Base-by-base conservation (phyloP, 2,113 vertebrate genomes). In the Boulengerochromis microlepis region DNA sequence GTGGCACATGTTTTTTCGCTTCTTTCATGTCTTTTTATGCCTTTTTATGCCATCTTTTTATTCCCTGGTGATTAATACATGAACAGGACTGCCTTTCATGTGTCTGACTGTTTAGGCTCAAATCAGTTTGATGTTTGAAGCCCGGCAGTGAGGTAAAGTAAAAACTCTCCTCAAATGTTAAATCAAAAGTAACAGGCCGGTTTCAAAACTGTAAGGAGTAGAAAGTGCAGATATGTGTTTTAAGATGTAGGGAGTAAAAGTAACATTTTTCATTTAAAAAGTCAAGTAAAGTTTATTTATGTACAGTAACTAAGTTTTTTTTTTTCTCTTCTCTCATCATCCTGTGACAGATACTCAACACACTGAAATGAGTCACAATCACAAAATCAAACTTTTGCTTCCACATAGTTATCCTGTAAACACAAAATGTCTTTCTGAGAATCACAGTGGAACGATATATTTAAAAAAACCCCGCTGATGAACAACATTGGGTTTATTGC, bases 381-480 rank as follows among this genome's bases (percentile, higher is more conserved):
- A 78, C 45, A 78, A n/a, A 12, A 50, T 29, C 26, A 78, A 47
- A 50, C 71, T 26, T 76, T 76, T 78, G 24, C 26, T 50, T 50
- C 16, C 71, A 11, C 24, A 47, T 76, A 29, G 40, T 47, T 76
- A 29, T 76, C 71, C 19, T 31, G 71, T 78, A 78, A 78, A 47
- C 24, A 78, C 1, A 13, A 50, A 78, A n/a, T 50, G 42, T 11
- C 26, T 78, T 31, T 31, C 16, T 31, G 24, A 78, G 45, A 64
- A 61, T 76, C 71, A 50, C 16, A 50, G 71, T 19, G 26, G 10
- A 78, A 78, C 19, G 10, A 78, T 31, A 12, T 78, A 35, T 66
- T 64, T 1, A 0, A 1, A 19, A 74, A 31, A 29, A 1, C 0
- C 1, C 6, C 2, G 3, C 40, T 19, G 10, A 78, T 19, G 50